Base-by-base conservation (phyloP, 1,140 invertebrate species). In the Solenopsis fugax region DNA sequence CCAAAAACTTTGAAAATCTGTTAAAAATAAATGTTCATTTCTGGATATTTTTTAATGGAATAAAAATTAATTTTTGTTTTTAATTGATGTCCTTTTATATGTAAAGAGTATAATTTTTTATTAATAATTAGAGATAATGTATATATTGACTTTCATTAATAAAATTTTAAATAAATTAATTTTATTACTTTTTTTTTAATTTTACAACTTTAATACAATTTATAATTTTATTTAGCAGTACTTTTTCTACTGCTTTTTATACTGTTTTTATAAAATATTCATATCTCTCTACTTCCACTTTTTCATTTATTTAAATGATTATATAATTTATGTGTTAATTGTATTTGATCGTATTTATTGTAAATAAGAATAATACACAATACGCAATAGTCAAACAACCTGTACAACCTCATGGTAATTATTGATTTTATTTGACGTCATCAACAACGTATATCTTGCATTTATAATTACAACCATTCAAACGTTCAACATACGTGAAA, bases 381-480 rank as follows among this genome's bases (percentile, higher is more conserved):
- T 18, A 29, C 18, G 34, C 21, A 71, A 56, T 21, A 56, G 16
- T 45, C 16, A 71, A 34, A 56, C 5, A 34, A 56, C 5, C 18
- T 37, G 3, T 45, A 21, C 45, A 67, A 24, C 4, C 7, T 50
- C 12, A 67, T 71, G n/a, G 21, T 82, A 73, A 73, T 82, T 82
- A 72, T 82, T 73, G 52, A 82, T 82, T 82, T 73, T 72, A 24
- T 72, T 72, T 58, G 67, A 48, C 18, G 52, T 60, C 50, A 73
- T 82, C 69, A 58, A 58, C 52, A 82, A 82, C 69, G 34, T 69
- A 82, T 41, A 58, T 73, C 80, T 82, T 73, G 67, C 34, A 60
- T 82, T 82, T 82, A 58, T 58, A 73, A 82, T 82, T 60, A 41
- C 21, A 58, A 52, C 29, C n/a, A 67, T 58, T 58, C 24, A 58